Evolutionary conservation across 2,888 invertebrate species (phyloP).

Genomic region (Sinhomidia bicolor): DNA sequence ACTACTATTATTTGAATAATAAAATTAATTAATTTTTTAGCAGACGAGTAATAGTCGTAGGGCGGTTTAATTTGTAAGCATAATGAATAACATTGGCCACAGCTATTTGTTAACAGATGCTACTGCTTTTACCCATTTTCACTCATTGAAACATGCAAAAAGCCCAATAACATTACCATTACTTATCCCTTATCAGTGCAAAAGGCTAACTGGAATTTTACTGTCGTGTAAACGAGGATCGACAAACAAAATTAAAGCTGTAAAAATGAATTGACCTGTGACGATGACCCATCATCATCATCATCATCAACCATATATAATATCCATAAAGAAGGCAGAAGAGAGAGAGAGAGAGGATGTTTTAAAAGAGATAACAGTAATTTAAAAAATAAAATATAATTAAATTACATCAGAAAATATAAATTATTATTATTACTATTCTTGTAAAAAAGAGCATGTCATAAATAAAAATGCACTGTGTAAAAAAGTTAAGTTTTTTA

Average conservation of each 20-base stretch:
- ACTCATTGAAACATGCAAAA: background rate
- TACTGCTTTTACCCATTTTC: constrained; percentile 49
- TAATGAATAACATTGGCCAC: background rate
- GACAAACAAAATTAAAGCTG: constrained; percentile 48
- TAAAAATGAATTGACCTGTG: constrained; percentile 63
- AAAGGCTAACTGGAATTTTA: constrained; percentile 47
- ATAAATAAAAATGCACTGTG: background rate
- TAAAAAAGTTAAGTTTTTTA: background rate
- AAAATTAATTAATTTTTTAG: constrained; percentile 1
- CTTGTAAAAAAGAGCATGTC: too few species aligned
- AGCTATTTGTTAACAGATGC: constrained; percentile 52
- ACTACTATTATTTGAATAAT: background rate
- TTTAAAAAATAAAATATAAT: background rate
- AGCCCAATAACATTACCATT: background rate
- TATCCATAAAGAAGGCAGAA: background rate
- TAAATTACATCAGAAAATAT: background rate
- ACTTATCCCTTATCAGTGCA: background rate
- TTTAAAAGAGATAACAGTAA: constrained; percentile 1
- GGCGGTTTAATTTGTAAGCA: too few species aligned
- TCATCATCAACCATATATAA: too few species aligned
- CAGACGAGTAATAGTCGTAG: background rate
- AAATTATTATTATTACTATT: too few species aligned
- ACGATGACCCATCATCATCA: constrained; percentile 41
- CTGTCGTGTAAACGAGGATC: constrained; percentile 58
- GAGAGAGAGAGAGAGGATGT: background rate